Conservation (phyloP, 2,888 invertebrate genomes). For the Dynastes maya region DNA sequence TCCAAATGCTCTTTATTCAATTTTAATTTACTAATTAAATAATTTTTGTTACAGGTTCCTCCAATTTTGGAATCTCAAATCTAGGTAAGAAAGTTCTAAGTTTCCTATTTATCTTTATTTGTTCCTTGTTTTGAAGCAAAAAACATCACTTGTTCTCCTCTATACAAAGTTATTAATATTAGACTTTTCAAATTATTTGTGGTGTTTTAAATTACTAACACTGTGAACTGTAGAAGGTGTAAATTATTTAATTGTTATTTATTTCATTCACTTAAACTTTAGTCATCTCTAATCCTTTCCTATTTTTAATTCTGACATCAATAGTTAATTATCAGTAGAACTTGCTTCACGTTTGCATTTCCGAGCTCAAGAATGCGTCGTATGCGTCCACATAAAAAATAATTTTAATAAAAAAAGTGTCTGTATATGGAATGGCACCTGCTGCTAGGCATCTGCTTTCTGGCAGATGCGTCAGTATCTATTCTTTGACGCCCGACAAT, state of each 20-base stretch:
- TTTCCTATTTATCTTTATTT: too few species aligned
- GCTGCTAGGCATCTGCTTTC: conserved; percentile 32
- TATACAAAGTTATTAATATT: too few species aligned
- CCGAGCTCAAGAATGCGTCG: background rate
- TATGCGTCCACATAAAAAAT: conserved; percentile 19
- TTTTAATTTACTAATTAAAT: too few species aligned
- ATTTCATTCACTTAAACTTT: too few species aligned
- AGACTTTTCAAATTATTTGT: too few species aligned
- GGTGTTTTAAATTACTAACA: too few species aligned
- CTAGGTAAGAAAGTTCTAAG: background rate
- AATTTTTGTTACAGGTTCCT: conserved; percentile 8
- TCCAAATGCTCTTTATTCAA: too few species aligned
- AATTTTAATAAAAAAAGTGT: conserved; percentile 19
- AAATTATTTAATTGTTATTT: too few species aligned
- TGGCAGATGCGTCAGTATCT: conserved; percentile 22
- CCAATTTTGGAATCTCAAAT: background rate
- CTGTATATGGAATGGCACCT: conserved; percentile 21
- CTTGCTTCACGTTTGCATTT: background rate
- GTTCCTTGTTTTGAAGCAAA: too few species aligned
- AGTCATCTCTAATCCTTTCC: background rate
- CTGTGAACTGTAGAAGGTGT: too few species aligned
- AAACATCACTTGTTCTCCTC: too few species aligned
- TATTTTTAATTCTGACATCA: conserved; percentile 4
- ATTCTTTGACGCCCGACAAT: conserved; percentile 16
- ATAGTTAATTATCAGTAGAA: background rate